Base-by-base conservation (phyloP, 2,888 invertebrate genomes). In the Drosophila monieri region DNA sequence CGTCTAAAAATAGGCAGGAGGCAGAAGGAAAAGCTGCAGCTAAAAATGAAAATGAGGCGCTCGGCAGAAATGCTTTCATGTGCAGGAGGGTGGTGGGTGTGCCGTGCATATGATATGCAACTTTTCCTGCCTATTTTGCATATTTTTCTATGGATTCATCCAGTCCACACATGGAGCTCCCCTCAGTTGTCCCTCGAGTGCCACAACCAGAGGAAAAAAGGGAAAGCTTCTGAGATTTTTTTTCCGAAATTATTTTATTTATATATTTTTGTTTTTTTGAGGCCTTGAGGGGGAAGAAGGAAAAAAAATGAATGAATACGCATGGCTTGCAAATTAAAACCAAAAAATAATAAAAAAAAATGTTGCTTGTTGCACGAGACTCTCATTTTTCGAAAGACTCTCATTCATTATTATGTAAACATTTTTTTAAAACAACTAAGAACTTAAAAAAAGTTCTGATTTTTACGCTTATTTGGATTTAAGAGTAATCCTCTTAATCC, bases 51-150 rank as follows among this genome's bases (percentile, higher is more conserved):
- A 78, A 79, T 74, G 66, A 69, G 72, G 52, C 52, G 23, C 43
- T 49, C 30, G 21, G 23, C 25, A 32, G 25, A 69, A 43, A 60
- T 25, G 46, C 46, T 49, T 55, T 55, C 59, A 58, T 72, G 55
- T 52, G 55, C 35, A 46, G 59, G 47, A 44, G 57, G 56, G 44
- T 66, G 56, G 44, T 66, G 55, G 30, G 60, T 46, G 56, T 58
- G 65, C 51, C 32, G 35, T 61, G 65, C 60, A 76, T 73, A 69
- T 58, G 51, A 65, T 62, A 70, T 78, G 77, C 79, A 73, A 76
- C 69, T 79, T 77, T 75, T 77, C 60, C 77, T 64, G 80, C 78
- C 79, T 76, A 76, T 78, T 80, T 80, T 78, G 79, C 78, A 80
- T 78, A 67, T 76, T 79, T 79, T 71, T 69, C 44, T 54, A 61